Conservation (phyloP, 2,888 invertebrate genomes). For the Mythimna impura region DNA sequence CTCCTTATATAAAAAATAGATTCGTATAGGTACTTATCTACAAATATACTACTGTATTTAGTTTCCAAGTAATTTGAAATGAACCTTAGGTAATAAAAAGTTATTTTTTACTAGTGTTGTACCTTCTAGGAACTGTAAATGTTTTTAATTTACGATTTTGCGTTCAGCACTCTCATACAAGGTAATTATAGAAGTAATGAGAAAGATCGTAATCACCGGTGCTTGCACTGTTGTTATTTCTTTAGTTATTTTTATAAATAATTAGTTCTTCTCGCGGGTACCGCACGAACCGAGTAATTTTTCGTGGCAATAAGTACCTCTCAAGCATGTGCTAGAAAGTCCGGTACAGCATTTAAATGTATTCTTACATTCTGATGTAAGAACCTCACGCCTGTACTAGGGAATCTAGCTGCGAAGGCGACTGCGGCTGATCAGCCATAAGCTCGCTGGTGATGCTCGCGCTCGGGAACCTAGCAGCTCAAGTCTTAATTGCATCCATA, state of each 20-base stretch:
- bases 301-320: not conserved
- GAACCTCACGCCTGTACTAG: too few relatives aligned
- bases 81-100: not conserved
- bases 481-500: too few relatives aligned
- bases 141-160: constrained; percentile 10
- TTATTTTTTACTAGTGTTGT: too few relatives aligned
- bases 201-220: not conserved
- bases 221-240: not conserved
- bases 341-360: too few relatives aligned
- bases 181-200: constrained; percentile 15
- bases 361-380: too few relatives aligned
- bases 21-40: too few relatives aligned
- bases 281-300: not conserved
- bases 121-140: not conserved
- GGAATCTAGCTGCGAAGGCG: too few relatives aligned
- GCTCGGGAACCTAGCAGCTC: too few relatives aligned
- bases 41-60: not conserved
- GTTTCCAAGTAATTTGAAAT: not conserved
- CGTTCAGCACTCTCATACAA: not conserved
- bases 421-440: too few relatives aligned
- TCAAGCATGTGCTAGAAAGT: too few relatives aligned
- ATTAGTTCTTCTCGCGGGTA: not conserved
- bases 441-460: too few relatives aligned
- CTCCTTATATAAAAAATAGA: too few relatives aligned
- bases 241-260: not conserved